Evolutionary conservation across 2,888 invertebrate species (phyloP), one percentile per base, ranked within the genome.

Genomic region (Mechanitis mazaeus): DNA sequence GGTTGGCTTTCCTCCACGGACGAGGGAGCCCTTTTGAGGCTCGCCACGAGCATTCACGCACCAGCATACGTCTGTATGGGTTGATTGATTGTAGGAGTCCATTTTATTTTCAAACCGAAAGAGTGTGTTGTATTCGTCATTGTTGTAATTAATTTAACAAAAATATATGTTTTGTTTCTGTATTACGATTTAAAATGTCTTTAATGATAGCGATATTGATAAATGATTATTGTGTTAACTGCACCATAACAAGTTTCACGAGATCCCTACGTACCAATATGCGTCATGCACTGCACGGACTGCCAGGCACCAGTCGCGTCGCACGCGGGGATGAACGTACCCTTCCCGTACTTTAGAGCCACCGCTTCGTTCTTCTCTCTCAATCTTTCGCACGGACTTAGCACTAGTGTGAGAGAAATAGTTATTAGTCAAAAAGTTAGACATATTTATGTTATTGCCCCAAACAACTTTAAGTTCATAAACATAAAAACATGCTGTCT

Each of bases 11-110:
- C 91, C 91, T 31, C 95, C 95, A 55, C 95, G 92, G 0, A 95
- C 94, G 56, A 96, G 81, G 0, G 95, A 94, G 1, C 96, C 96
- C 78, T 95, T 95, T 2, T 95, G 83, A 0, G 95, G 95, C 69
- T 95, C 95, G 0, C 96, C 96, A 69, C 94, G 93, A 45, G 94
- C 93, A 72, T 94, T 94, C 2, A 96, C 96, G 78, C 96, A 96
- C 96, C 96, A 96, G 74, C 96, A 96, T 0, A 96, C 95, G 3
- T 95, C 95, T 75, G 94, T 90, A 3, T 28, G 42, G 9, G 31
- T 31, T 38, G 20, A 46, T 31, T 9, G n/a, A 7, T 50, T 9
- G 20, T 20, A 20, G 20, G 20, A 20, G 20, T 20, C 20, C 20
- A 20, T 20, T 20, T 20, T 20, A 20, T 20, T 20, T 20, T 20